Evolutionary conservation across 2,888 invertebrate genomes (phyloP).

Genomic region (Belgica antarctica): DNA sequence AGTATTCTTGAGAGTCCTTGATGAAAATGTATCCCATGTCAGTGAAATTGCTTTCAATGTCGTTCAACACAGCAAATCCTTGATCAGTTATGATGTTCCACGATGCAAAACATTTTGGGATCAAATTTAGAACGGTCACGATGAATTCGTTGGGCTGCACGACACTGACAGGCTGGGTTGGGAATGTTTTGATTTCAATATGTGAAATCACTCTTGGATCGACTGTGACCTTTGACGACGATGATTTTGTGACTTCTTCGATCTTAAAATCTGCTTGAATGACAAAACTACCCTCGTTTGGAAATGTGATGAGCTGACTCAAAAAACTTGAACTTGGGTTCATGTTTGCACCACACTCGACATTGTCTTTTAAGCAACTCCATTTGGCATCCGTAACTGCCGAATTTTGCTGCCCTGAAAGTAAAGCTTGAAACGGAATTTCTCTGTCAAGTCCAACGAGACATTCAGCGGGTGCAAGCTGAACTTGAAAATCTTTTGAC

Average conservation of each 20-base stretch:
- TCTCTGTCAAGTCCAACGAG: slow-evolving; percentile 9
- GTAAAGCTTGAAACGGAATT: slow-evolving; percentile 8
- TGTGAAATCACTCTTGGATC: slow-evolving; percentile 12
- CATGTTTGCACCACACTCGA: not conserved
- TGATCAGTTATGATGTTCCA: slow-evolving; percentile 18
- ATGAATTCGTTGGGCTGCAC: not conserved
- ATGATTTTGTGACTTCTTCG: not conserved
- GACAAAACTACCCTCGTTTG: slow-evolving; percentile 5
- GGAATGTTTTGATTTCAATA: slow-evolving; percentile 30
- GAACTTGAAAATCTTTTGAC: not conserved
- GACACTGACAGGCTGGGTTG: slow-evolving; percentile 20
- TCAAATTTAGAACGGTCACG: slow-evolving; percentile 26
- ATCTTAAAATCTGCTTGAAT: not conserved
- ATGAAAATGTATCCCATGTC: not conserved
- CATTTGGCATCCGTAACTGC: slow-evolving; percentile 9
- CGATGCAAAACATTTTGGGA: slow-evolving; percentile 22
- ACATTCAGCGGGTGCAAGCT: slow-evolving; percentile 8
- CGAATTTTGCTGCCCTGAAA: not conserved
- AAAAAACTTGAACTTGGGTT: not conserved
- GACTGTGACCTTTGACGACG: not conserved
- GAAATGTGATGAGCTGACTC: not conserved
- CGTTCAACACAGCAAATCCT: not conserved
- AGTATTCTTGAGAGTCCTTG: slow-evolving; percentile 32
- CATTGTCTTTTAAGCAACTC: not conserved
- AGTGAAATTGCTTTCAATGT: not conserved